Conservation (phyloP, 1,140 invertebrate genomes). For the Trichonephila inaurata region DNA sequence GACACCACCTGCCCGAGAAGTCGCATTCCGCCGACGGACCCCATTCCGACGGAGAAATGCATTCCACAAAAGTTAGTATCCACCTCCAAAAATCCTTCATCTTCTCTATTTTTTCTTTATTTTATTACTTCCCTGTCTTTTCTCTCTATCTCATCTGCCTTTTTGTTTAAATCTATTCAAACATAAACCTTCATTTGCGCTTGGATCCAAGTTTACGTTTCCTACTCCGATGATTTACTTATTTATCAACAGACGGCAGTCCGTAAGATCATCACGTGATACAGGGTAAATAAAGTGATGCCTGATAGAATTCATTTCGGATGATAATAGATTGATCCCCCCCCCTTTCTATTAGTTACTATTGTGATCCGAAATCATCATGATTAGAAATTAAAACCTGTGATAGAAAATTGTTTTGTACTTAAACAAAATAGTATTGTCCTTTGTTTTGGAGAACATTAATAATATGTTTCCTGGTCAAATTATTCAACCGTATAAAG, state of each 20-base stretch:
- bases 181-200: neutral
- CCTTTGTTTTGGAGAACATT: too few species aligned
- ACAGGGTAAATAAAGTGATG: neutral
- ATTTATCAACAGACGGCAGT: neutral
- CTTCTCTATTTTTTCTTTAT: constrained; percentile 1
- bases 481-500: too few species aligned
- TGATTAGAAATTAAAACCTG: too few species aligned
- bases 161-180: neutral
- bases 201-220: neutral
- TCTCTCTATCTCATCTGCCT: neutral
- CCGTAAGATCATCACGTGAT: neutral
- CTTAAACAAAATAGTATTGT: too few species aligned
- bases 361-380: too few species aligned
- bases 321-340: too few species aligned
- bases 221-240: neutral
- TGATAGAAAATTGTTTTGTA: too few species aligned
- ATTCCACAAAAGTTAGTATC: constrained; percentile 77
- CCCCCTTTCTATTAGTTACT: too few species aligned
- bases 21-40: constrained; percentile 77
- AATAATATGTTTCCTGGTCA: too few species aligned
- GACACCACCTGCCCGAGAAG: constrained; percentile 78
- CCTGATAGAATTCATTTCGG: too few species aligned
- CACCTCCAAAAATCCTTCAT: constrained; percentile 23
- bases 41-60: constrained; percentile 76
- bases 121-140: constrained; percentile 24